Percentiles rank a stretch among this genome's conserved stretches.
Evolutionary conservation across 2,113 vertebrate species (phyloP).

Genomic region (Erinaceus europaeus): DNA sequence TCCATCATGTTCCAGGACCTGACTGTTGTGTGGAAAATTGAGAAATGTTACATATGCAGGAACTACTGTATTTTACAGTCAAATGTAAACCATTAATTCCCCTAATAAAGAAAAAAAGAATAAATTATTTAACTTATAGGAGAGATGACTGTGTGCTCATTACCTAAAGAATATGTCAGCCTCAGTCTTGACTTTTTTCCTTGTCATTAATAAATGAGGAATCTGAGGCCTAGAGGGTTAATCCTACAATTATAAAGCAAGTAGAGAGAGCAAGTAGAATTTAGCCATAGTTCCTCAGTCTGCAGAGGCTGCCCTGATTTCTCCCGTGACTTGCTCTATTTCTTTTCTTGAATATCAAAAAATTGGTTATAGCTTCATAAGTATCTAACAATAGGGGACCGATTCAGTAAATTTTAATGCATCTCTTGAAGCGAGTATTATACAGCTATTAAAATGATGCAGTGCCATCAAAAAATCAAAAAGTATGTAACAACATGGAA

Average conservation of each 20-base stretch:
- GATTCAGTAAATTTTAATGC: constrained; percentile 24
- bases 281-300: neutral
- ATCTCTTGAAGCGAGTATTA: constrained; percentile 62
- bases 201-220: neutral
- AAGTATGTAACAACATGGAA: constrained; percentile 32
- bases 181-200: neutral
- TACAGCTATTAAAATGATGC: constrained; percentile 68
- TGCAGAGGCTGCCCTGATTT: neutral
- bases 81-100: neutral
- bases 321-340: neutral
- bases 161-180: neutral
- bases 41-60: too few relatives aligned
- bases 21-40: too few relatives aligned
- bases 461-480: constrained; percentile 59
- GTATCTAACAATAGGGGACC: constrained; percentile 37
- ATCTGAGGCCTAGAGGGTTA: neutral
- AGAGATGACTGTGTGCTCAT: neutral
- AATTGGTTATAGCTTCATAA: constrained; percentile 45
- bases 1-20: too few relatives aligned
- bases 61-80: too few relatives aligned
- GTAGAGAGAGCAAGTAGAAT: neutral
- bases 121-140: neutral
- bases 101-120: too few relatives aligned
- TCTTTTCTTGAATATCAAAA: constrained; percentile 18
- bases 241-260: neutral